A percentile compares a stretch with the other conserved stretches of the same genome.
phyloP scores from a whole-genome alignment of 1,140 invertebrate genomes.

The Stegodyphus mimosarum region DNA sequence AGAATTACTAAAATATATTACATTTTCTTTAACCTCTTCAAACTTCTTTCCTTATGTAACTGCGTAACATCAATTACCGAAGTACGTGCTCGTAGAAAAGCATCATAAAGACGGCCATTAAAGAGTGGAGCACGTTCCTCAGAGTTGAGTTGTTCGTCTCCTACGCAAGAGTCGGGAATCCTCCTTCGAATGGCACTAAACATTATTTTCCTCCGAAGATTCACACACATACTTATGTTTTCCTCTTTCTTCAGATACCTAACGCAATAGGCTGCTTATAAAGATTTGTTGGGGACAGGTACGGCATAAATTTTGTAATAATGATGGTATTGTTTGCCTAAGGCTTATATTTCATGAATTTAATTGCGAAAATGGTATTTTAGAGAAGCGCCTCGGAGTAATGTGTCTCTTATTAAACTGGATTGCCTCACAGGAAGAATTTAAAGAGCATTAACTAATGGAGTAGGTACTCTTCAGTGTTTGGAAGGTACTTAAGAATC shows the following conservation, averaged over 20 bases:
- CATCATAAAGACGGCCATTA: constrained; percentile 54
- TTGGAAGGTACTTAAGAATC: too few relatives aligned
- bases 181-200: background rate
- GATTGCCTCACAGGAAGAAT: too few relatives aligned
- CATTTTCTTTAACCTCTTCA: background rate
- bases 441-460: too few relatives aligned
- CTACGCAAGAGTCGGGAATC: constrained; percentile 17
- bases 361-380: too few relatives aligned
- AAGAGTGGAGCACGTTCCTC: constrained; percentile 44
- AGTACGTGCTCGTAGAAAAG: constrained; percentile 33
- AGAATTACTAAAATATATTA: too few relatives aligned
- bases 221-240: too few relatives aligned
- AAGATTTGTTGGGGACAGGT: constrained; percentile 10
- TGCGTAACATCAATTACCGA: constrained; percentile 47
- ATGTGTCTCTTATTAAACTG: too few relatives aligned
- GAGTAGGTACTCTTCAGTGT: too few relatives aligned
- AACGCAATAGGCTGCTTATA: constrained; percentile 1
- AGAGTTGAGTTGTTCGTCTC: constrained; percentile 40
- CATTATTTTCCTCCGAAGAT: too few relatives aligned
- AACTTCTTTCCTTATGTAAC: constrained; percentile 9
- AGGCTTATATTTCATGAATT: too few relatives aligned
- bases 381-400: too few relatives aligned
- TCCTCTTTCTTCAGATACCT: constrained; percentile 3
- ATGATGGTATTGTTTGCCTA: too few relatives aligned
- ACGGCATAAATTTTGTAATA: background rate